Percentiles rank a stretch among this genome's conserved stretches.
Conservation (phyloP, 2,888 invertebrate genomes). For the Miltochrista miniata region DNA sequence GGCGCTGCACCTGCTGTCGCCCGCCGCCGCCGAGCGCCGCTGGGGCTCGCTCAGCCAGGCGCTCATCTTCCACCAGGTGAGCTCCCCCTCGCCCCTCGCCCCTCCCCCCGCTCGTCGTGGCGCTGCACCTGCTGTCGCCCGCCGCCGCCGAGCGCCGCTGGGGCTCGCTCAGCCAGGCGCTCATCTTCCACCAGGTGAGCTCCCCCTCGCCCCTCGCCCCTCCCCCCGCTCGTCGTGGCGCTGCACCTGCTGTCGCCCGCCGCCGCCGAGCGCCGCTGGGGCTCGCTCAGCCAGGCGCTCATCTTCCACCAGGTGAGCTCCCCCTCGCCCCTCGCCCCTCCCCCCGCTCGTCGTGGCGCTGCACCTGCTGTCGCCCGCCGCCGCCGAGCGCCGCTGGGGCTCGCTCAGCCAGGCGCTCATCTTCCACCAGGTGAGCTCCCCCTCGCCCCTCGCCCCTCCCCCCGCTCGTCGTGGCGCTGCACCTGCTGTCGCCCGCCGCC, state of each 20-base stretch:
- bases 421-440: slow-evolving; percentile 98
- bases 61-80: slow-evolving; percentile 97
- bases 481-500: slow-evolving; percentile 96
- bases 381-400: slow-evolving; percentile 94
- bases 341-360: no score
- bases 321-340: no score
- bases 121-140: slow-evolving; percentile 95
- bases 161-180: slow-evolving; percentile 99
- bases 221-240: slow-evolving; percentile 93
- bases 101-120: no score
- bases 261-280: slow-evolving; percentile 93
- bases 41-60: slow-evolving; percentile 96
- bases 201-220: slow-evolving; percentile 94
- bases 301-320: slow-evolving; percentile 96
- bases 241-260: slow-evolving; percentile 96
- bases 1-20: slow-evolving; percentile 97
- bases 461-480: no score
- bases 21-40: slow-evolving; percentile 95
- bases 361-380: slow-evolving; percentile 94
- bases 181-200: slow-evolving; percentile 98
- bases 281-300: slow-evolving; percentile 98
- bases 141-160: slow-evolving; percentile 91
- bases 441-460: no score
- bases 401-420: slow-evolving; percentile 99
- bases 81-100: slow-evolving; percentile 94